Percentiles rank a stretch among this genome's conserved stretches.
These are phyloP conservation scores for Sardina pilchardus DNA, from an alignment of 2,113 vertebrate species.

Conservation along the genomic window DNA sequence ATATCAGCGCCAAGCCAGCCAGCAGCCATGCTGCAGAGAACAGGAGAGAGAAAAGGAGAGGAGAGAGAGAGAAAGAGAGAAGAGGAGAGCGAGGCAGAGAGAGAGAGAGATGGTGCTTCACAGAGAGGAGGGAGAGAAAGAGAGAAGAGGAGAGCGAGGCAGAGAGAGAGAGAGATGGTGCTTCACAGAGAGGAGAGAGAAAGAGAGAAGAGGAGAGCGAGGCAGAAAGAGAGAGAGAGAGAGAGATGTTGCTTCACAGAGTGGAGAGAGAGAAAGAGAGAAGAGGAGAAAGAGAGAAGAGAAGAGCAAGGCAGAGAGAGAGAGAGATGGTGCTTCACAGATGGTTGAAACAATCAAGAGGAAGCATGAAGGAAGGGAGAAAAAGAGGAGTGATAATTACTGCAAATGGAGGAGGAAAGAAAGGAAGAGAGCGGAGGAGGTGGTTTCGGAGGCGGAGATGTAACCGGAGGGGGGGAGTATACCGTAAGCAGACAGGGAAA, in stretches of 20 bases:
- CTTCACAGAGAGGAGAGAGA: not conserved
- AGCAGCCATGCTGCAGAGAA: not conserved
- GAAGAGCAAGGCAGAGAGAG: not conserved
- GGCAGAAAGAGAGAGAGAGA: too few relatives aligned
- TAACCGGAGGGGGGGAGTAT: too few relatives aligned
- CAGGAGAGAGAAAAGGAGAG: not conserved
- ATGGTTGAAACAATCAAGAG: too few relatives aligned
- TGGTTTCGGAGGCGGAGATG: slow-evolving; percentile 13
- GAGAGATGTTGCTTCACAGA: not conserved
- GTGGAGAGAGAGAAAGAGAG: too few relatives aligned
- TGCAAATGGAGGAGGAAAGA: too few relatives aligned
- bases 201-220: too few relatives aligned
- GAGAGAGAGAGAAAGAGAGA: slow-evolving; percentile 7
- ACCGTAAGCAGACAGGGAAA: too few relatives aligned
- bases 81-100: not conserved
- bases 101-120: not conserved
- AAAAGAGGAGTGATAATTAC: too few relatives aligned
- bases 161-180: too few relatives aligned
- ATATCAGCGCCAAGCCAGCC: too few relatives aligned
- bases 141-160: not conserved
- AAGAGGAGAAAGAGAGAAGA: not conserved
- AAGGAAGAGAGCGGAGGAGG: not conserved
- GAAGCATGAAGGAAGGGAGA: too few relatives aligned
- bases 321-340: not conserved
- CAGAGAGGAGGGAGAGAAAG: slow-evolving; percentile 14